Evolutionary conservation across 2,113 vertebrate species (phyloP).

Genomic region (Dipodomys stephensi): DNA sequence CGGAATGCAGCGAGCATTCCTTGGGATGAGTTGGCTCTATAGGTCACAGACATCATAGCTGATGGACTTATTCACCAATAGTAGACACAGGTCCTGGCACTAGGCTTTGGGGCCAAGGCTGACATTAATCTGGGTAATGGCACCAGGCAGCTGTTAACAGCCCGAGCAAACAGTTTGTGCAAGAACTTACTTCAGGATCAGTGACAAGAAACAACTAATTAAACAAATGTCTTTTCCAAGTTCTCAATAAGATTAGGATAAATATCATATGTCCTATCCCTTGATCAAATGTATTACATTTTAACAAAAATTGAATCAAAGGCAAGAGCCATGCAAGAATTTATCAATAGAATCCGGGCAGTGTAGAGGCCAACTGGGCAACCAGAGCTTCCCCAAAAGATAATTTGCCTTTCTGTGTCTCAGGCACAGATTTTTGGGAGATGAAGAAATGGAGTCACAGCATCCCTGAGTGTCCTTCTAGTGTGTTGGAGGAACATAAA

Average conservation of each 20-base stretch:
- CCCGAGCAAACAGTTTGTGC: not conserved
- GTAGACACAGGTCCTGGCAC: not conserved
- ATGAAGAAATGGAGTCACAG: not conserved
- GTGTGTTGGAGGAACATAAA: slow-evolving; percentile 14
- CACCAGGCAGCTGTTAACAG: not conserved
- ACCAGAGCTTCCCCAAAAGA: not conserved
- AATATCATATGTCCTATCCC: not conserved
- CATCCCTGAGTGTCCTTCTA: not conserved
- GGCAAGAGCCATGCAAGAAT: not conserved
- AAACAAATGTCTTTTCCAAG: not conserved
- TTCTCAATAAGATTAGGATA: slow-evolving; percentile 16
- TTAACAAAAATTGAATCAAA: slow-evolving; percentile 36
- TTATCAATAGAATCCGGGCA: not conserved
- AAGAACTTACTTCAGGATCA: no score
- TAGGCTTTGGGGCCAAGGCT: not conserved
- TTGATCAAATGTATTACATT: not conserved
- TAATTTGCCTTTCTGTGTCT: not conserved
- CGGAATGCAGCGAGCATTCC: not conserved
- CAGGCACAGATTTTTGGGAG: not conserved
- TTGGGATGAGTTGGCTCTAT: not conserved
- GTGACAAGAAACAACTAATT: not conserved
- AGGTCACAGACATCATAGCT: not conserved
- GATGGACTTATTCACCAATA: not conserved
- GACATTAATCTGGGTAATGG: not conserved
- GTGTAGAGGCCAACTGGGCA: not conserved